Evolutionary conservation across 2,888 invertebrate species (phyloP).

Genomic region (Meganola albula): DNA sequence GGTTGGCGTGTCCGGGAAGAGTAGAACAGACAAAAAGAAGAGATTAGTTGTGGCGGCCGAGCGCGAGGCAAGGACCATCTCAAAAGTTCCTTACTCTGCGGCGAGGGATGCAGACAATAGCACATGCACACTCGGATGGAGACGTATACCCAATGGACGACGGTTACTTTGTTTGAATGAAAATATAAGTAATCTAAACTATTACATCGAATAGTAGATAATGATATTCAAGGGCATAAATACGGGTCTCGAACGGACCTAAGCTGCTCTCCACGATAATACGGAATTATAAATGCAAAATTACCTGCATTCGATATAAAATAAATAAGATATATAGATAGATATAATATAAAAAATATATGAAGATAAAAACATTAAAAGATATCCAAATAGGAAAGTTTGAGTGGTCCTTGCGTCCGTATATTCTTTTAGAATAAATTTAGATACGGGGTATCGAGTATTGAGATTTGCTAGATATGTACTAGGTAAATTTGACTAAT

Average conservation of each 20-base stretch:
- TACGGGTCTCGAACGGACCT: constrained; percentile 48
- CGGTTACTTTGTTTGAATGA: constrained; percentile 56
- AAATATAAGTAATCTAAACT: constrained; percentile 58
- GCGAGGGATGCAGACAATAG: constrained; percentile 56
- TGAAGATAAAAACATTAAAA: constrained; percentile 42
- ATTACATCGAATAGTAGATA: constrained; percentile 69
- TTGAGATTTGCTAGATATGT: constrained; percentile 15
- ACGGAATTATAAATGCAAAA: constrained; percentile 47
- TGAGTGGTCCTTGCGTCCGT: constrained; percentile 88
- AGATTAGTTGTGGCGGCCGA: constrained; percentile 79
- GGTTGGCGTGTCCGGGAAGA: constrained; percentile 83
- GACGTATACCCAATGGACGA: constrained; percentile 56
- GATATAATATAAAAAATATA: constrained; percentile 34
- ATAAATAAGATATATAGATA: constrained; percentile 39
- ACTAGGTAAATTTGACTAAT: constrained; percentile 9
- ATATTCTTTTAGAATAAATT: constrained; percentile 31
- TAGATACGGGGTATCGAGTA: constrained; percentile 25
- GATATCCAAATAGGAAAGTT: constrained; percentile 79
- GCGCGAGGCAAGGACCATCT: constrained; percentile 90
- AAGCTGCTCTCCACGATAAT: constrained; percentile 54
- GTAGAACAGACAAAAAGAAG: constrained; percentile 83
- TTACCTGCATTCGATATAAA: constrained; percentile 42
- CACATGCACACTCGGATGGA: constrained; percentile 60
- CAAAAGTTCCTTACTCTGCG: constrained; percentile 84
- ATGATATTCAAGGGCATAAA: constrained; percentile 52